Evolutionary conservation across 92 coral and sea anemone species (phyloP).

Genomic region (Scolanthus callimorphus): DNA sequence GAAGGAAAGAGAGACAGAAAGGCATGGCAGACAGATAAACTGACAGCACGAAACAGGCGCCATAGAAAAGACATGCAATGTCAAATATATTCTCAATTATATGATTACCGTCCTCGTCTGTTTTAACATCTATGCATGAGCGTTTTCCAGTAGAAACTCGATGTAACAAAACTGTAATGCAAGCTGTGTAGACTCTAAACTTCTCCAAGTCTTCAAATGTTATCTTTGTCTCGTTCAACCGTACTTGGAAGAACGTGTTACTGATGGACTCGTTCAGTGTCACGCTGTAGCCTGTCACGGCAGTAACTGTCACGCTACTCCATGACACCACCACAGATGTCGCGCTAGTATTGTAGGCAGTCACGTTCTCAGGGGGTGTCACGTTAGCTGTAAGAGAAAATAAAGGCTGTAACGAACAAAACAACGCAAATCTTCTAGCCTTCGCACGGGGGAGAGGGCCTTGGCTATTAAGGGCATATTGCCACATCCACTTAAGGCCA

Average conservation of each 20-base stretch:
- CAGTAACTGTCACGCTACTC: background rate
- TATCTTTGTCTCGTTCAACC: conserved; percentile 5
- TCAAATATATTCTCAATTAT: background rate
- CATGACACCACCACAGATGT: background rate
- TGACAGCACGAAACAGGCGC: no score
- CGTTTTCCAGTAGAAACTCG: conserved; percentile 11
- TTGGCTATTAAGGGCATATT: no score
- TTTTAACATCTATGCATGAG: conserved; percentile 8
- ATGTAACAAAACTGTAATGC: conserved; percentile 5
- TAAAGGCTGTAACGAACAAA: no score
- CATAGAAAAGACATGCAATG: no score
- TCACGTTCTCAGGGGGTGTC: background rate
- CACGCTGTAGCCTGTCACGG: conserved; percentile 6
- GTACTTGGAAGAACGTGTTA: background rate
- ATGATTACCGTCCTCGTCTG: conserved; percentile 30
- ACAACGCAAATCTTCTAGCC: background rate
- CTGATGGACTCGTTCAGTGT: conserved; percentile 5
- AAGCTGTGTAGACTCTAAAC: conserved; percentile 11
- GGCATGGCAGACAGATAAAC: no score
- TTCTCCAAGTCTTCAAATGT: conserved; percentile 9
- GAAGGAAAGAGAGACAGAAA: no score
- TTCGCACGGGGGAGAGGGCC: background rate
- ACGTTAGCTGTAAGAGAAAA: background rate
- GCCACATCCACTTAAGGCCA: no score
- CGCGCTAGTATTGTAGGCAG: background rate